phyloP scores from a whole-genome alignment of 1,140 invertebrate genomes.

The Anadara kagoshimensis region DNA sequence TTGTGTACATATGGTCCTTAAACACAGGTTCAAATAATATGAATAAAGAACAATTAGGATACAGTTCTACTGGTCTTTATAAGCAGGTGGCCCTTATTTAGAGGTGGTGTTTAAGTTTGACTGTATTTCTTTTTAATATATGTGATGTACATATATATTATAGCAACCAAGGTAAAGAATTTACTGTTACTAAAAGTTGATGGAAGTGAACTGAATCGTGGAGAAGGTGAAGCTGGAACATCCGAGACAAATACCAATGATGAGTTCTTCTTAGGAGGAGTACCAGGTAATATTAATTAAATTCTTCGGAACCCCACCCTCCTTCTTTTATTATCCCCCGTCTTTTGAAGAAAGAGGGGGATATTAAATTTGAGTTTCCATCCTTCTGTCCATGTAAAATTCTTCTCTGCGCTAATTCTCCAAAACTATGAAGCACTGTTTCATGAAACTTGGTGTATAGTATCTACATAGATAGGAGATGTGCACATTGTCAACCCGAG shows the following conservation, averaged over 20 bases:
- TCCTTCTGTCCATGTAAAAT: neutral
- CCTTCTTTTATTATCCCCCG: neutral
- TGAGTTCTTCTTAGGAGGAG: slow-evolving; percentile 92
- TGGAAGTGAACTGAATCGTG: slow-evolving; percentile 79
- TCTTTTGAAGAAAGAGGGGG: no score
- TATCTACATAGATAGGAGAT: no score
- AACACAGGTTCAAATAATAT: no score
- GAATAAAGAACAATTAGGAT: no score
- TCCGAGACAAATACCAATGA: slow-evolving; percentile 86
- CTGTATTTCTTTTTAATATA: neutral
- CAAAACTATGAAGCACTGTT: neutral
- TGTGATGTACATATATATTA: slow-evolving; percentile 68
- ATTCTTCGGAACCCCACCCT: neutral
- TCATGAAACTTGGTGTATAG: no score
- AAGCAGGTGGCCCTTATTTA: no score
- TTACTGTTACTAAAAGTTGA: slow-evolving; percentile 88
- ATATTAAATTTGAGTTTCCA: no score
- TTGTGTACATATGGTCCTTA: no score
- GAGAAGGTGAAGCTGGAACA: slow-evolving; percentile 80
- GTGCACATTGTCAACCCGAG: no score
- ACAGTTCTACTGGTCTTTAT: no score
- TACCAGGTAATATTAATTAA: slow-evolving; percentile 76
- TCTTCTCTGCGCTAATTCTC: neutral
- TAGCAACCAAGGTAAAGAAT: slow-evolving; percentile 89
- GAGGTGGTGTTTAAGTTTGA: no score